A percentile compares a stretch with the other conserved stretches of the same genome.
phyloP scores from a whole-genome alignment of 2,888 invertebrate genomes.

The Scelioninae gen. 1 region DNA sequence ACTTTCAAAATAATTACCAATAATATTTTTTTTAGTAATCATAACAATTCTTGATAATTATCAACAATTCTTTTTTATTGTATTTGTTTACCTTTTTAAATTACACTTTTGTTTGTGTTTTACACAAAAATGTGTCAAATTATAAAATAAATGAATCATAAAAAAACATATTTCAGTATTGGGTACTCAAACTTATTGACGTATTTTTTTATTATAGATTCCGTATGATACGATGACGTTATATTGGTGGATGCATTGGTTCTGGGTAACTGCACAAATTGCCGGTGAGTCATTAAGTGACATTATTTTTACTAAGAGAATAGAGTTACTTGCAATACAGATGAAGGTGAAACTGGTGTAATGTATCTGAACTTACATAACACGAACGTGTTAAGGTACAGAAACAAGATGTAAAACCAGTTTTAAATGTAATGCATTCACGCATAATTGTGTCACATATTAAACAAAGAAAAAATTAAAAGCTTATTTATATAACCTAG shows the following conservation, averaged over 20 bases:
- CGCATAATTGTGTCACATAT: conserved; percentile 19
- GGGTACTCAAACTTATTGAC: too few species aligned
- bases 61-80: too few species aligned
- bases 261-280: conserved; percentile 90
- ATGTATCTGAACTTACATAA: conserved; percentile 52
- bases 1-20: too few species aligned
- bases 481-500: not conserved
- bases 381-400: conserved; percentile 18
- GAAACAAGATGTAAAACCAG: conserved; percentile 35
- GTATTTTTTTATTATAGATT: conserved; percentile 31
- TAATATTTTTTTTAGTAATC: too few species aligned
- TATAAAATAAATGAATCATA: not conserved
- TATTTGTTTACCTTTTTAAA: too few species aligned
- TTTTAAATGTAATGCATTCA: conserved; percentile 24
- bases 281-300: conserved; percentile 76
- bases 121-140: too few species aligned
- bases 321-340: conserved; percentile 30
- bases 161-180: not conserved
- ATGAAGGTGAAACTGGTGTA: conserved; percentile 54
- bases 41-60: too few species aligned
- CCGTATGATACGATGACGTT: conserved; percentile 89
- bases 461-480: conserved; percentile 19
- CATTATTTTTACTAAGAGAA: conserved; percentile 40
- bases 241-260: conserved; percentile 95
- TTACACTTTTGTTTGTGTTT: too few species aligned